phyloP scores from a whole-genome alignment of 2,797 vertebrate species.

The Tapera naevia region DNA sequence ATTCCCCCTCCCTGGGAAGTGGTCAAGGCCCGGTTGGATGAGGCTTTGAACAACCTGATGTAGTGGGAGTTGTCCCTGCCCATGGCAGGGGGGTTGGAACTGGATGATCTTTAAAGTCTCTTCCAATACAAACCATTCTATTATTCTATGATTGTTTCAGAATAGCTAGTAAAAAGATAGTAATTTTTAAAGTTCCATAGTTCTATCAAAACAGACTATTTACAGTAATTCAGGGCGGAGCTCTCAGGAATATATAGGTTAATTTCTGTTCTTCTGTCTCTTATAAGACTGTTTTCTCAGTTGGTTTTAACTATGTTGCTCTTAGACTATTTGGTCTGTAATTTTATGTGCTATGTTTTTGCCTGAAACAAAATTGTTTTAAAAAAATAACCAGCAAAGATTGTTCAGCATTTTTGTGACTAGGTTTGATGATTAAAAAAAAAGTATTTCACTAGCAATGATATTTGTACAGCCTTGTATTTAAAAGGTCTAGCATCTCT shows the following conservation, averaged over 20 bases:
- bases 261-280: not conserved
- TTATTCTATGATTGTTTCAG: not conserved
- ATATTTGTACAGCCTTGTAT: not conserved
- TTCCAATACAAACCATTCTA: too few relatives aligned
- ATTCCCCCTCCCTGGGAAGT: too few relatives aligned
- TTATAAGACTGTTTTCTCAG: not conserved
- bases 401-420: not conserved
- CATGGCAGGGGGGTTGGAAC: too few relatives aligned
- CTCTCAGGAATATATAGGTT: not conserved
- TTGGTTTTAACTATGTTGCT: not conserved
- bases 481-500: not conserved
- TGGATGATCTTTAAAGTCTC: too few relatives aligned
- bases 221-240: not conserved
- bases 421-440: not conserved
- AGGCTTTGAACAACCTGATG: too few relatives aligned
- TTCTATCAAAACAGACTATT: not conserved
- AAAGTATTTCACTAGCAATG: not conserved
- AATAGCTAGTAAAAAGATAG: not conserved
- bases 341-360: not conserved
- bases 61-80: too few relatives aligned
- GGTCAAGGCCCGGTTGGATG: too few relatives aligned
- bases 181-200: not conserved
- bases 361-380: not conserved
- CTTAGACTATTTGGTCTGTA: not conserved
- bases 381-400: not conserved